These are phyloP conservation scores for Rhimphoctona megacephalus DNA, from an alignment of 2,888 invertebrate species.

Conservation along the genomic window DNA sequence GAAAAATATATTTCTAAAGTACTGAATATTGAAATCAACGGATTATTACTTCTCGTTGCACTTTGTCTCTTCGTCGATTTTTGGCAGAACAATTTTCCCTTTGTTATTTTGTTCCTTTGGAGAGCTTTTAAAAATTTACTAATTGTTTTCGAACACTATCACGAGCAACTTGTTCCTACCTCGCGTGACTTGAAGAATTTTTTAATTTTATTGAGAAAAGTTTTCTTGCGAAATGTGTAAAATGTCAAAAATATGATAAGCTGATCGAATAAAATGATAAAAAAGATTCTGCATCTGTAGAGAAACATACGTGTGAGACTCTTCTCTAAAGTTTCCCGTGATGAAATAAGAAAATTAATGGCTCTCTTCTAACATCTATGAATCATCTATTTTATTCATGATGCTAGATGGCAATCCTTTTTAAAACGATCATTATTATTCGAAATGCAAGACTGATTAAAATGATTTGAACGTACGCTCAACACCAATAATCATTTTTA, in stretches of 20 bases:
- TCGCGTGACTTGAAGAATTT: not conserved
- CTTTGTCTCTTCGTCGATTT: too few species aligned
- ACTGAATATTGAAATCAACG: too few species aligned
- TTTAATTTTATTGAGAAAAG: not conserved
- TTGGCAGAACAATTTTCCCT: not conserved
- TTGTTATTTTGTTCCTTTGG: too few species aligned
- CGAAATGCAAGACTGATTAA: slow-evolving; percentile 9
- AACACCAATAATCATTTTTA: slow-evolving; percentile 26
- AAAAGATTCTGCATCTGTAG: not conserved
- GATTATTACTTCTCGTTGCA: too few species aligned
- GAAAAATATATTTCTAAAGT: too few species aligned
- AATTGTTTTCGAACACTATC: too few species aligned
- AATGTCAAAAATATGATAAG: not conserved
- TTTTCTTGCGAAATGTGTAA: not conserved
- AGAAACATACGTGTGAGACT: not conserved
- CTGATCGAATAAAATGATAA: not conserved
- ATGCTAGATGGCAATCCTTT: not conserved
- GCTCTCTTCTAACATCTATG: not conserved
- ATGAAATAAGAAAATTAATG: not conserved
- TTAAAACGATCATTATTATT: slow-evolving; percentile 15
- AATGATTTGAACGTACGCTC: slow-evolving; percentile 31
- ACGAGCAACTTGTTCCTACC: too few species aligned
- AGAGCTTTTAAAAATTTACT: too few species aligned
- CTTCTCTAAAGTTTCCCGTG: too few species aligned
- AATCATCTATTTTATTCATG: slow-evolving; percentile 17